phyloP scores from a whole-genome alignment of 2,113 vertebrate species.

The Tricholaema leucomelas region DNA sequence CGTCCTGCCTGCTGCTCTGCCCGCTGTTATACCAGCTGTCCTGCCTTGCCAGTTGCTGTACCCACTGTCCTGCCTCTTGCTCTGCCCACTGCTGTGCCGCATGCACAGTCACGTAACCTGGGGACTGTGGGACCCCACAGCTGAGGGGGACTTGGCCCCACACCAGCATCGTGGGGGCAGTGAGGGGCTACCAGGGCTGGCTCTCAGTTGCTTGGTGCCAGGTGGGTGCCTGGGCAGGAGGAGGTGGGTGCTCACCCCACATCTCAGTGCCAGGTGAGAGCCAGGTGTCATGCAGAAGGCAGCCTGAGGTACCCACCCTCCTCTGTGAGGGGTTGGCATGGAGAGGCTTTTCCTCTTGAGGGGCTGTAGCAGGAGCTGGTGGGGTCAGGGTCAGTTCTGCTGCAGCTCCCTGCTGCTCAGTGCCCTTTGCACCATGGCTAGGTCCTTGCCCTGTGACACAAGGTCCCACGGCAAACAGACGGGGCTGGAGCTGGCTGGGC shows the following conservation, averaged over 20 bases:
- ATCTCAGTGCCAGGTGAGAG: background rate
- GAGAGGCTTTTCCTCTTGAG: background rate
- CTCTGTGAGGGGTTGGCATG: rapidly evolving
- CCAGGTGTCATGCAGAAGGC: rapidly evolving
- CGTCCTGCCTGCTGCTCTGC: background rate
- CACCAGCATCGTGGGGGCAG: background rate
- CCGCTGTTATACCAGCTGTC: too few species aligned
- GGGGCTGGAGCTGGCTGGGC: background rate
- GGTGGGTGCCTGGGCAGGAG: background rate
- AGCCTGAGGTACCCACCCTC: rapidly evolving
- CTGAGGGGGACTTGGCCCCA: background rate
- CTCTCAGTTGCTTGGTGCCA: too few species aligned
- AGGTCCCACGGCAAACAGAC: background rate
- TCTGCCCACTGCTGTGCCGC: too few species aligned
- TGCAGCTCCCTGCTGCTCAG: background rate
- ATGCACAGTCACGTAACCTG: background rate
- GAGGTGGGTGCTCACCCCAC: background rate
- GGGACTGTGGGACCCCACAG: background rate
- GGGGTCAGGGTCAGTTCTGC: background rate
- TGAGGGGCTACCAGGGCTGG: background rate
- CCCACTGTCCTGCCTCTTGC: too few species aligned
- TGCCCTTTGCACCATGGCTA: background rate
- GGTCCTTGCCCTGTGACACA: background rate
- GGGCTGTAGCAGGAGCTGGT: background rate
- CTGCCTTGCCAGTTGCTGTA: too few species aligned